Evolutionary conservation across 2,113 vertebrate species (phyloP).

Genomic region (Morone saxatilis): DNA sequence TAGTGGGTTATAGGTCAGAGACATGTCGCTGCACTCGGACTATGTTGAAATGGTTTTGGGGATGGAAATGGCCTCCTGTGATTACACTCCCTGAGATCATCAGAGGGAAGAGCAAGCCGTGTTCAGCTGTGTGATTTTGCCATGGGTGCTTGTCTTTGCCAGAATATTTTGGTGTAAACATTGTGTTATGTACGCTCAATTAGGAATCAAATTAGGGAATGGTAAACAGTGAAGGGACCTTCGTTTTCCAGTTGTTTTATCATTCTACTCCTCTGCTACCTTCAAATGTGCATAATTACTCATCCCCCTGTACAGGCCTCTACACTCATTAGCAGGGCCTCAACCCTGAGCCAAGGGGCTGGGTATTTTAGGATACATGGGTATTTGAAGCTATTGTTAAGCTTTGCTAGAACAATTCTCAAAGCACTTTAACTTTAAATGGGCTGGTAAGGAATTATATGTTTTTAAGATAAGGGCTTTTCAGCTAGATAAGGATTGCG

Average conservation of each 20-base stretch:
- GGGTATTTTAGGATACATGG: slow-evolving; percentile 49
- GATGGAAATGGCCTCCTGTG: neutral
- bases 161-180: slow-evolving; percentile 71
- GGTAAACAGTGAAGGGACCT: slow-evolving; percentile 69
- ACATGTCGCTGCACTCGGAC: slow-evolving; percentile 17
- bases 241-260: slow-evolving; percentile 70
- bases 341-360: slow-evolving; percentile 44
- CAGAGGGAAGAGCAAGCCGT: slow-evolving; percentile 25
- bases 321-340: slow-evolving; percentile 54
- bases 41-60: slow-evolving; percentile 1
- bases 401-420: slow-evolving; percentile 13
- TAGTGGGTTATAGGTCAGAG: slow-evolving; percentile 31
- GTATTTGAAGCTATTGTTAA: slow-evolving; percentile 39
- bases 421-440: slow-evolving; percentile 29
- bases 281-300: slow-evolving; percentile 68
- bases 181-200: slow-evolving; percentile 68
- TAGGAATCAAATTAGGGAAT: slow-evolving; percentile 74
- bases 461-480: slow-evolving; percentile 14
- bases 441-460: neutral
- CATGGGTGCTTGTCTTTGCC: slow-evolving; percentile 48
- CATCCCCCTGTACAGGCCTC: slow-evolving; percentile 50
- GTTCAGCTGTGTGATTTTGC: slow-evolving; percentile 30
- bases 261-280: slow-evolving; percentile 50
- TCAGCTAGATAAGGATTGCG: neutral
- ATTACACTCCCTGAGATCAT: slow-evolving; percentile 15